Evolutionary conservation across 2,113 vertebrate species (phyloP), one percentile per base, ranked within the genome.

Genomic region (Pyxicephalus adspersus): DNA sequence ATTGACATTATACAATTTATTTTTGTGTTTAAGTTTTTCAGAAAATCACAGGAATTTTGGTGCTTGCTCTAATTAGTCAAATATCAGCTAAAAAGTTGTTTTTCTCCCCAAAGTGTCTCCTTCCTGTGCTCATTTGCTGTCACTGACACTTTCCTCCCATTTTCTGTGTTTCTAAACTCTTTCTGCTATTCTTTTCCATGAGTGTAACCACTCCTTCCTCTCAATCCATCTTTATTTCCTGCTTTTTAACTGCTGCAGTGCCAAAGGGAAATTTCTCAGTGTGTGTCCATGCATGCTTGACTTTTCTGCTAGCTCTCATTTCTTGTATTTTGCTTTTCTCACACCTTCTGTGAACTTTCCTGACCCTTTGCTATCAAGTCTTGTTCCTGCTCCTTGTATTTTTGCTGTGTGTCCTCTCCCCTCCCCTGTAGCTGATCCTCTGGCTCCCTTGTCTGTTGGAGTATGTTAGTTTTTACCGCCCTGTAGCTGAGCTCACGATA

Each of bases 191-290:
- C 52, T 58, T 74, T 74, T 74, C 70, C 55, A 74, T 38, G 28
- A 74, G 54, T 23, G 29, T 38, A 74, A 74, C 29, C 31, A 60
- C 71, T 74, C 31, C 71, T 74, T 58, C 54, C 54, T 74, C 29
- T 60, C 71, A 38, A 74, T 74, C 55, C 54, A 60, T 58, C 71
- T 74, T 74, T 74, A 60, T 74, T 74, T 74, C 71, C 71, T 74
- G 71, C 31, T 23, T 28, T 15, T 60, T 73, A 73, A 73, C 70
- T 34, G 52, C 54, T 58, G 51, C 70, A 5, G 11, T 73, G 70
- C 70, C 52, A 29, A 38, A 38, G 54, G 70, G 54, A 74, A 58
- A 55, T 74, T 34, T 74, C 71, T 8, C 54, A 60, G 28, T 60
- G 71, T 58, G 71, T 29, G 54, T 31, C 29, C 54, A 38, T 25